Conservation (phyloP, 2,888 invertebrate species). For the Zele albiditarsus region DNA sequence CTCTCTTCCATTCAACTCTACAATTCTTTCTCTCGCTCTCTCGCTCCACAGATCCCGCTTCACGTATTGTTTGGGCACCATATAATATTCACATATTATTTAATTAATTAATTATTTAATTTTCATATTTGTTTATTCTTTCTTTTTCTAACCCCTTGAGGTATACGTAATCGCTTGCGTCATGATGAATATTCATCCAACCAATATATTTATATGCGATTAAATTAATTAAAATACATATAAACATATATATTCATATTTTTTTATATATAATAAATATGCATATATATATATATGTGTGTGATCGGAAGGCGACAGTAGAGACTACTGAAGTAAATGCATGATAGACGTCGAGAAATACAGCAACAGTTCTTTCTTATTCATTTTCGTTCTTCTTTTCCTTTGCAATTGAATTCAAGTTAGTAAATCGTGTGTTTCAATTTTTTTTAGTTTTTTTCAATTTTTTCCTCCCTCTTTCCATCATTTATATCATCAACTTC, state of each 20-base stretch:
- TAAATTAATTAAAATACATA: not conserved
- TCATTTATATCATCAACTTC: not conserved
- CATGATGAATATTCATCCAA: conserved; percentile 40
- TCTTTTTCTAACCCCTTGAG: not conserved
- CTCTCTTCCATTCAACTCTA: not conserved
- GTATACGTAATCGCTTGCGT: not conserved
- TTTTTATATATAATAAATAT: conserved; percentile 5
- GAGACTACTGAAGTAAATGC: conserved; percentile 69
- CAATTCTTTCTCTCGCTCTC: not conserved
- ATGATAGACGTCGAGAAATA: conserved; percentile 60
- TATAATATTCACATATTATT: not conserved
- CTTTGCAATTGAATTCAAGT: not conserved
- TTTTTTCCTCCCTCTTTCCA: not conserved
- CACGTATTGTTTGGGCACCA: not conserved
- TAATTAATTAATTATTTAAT: not conserved
- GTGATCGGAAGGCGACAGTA: conserved; percentile 68
- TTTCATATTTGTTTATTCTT: not conserved
- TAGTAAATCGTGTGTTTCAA: not conserved
- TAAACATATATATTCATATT: not conserved
- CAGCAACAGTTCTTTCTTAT: conserved; percentile 55
- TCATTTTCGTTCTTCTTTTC: conserved; percentile 29
- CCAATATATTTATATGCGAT: conserved; percentile 44
- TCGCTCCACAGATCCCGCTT: not conserved
- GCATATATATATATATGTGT: conserved; percentile 53
- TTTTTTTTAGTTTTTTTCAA: not conserved